Conservation (phyloP, 2,888 invertebrate genomes). For the Nycteola revayana region DNA sequence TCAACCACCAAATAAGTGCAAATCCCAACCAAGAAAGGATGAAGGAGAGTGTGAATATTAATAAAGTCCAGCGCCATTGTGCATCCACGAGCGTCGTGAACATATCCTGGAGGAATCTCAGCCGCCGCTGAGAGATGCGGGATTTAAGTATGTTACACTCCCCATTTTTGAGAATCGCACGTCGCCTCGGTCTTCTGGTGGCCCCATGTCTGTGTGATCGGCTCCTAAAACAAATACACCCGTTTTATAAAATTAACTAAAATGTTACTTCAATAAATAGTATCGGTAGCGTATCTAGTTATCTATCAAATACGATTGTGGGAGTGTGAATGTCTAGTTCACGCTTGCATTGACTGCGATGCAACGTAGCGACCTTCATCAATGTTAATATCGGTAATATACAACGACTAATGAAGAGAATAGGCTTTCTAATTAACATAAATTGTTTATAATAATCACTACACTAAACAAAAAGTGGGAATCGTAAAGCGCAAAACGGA, state of each 20-base stretch:
- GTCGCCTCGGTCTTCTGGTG: constrained; percentile 86
- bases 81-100: constrained; percentile 95
- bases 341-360: constrained; percentile 50
- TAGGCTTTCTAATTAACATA: constrained; percentile 51
- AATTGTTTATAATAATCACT: constrained; percentile 41
- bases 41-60: constrained; percentile 93
- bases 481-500: constrained; percentile 46
- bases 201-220: constrained; percentile 86
- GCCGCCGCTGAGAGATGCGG: constrained; percentile 88
- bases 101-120: constrained; percentile 90
- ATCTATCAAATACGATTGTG: constrained; percentile 39
- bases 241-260: constrained; percentile 34
- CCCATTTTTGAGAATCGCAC: constrained; percentile 97
- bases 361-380: constrained; percentile 58
- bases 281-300: constrained; percentile 37
- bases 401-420: constrained; percentile 42
- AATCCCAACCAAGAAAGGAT: constrained; percentile 93
- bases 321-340: constrained; percentile 64
- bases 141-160: constrained; percentile 98
- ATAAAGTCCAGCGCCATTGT: constrained; percentile 95
- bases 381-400: constrained; percentile 68
- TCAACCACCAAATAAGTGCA: constrained; percentile 93
- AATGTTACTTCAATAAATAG: constrained; percentile 36
- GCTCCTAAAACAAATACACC: constrained; percentile 79
- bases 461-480: constrained; percentile 33